Evolutionary conservation across 1,140 invertebrate genomes (phyloP), one percentile per base, ranked within the genome.

Genomic region (Musca domestica): DNA sequence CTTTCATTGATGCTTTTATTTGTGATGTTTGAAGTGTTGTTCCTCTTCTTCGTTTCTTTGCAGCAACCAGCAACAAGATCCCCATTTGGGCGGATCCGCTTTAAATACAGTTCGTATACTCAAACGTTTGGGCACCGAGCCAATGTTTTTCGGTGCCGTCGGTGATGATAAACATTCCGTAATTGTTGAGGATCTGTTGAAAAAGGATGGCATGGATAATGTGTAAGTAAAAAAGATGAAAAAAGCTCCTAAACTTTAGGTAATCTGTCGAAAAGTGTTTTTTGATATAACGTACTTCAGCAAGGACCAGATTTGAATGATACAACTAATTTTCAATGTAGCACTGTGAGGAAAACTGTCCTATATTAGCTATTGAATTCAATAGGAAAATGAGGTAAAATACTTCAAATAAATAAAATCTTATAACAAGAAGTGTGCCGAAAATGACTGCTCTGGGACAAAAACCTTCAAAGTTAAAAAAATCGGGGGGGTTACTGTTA

Each of bases 41-140:
- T 67, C 5, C 3, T 46, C 30, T 22, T 61, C 56, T n/a, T n/a
- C 61, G 48, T 27, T 56, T 34, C 19, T 27, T 34, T 68, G 66
- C 12, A 66, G 67, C 34, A 41, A 41, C 10, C 34, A 41, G 7
- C 56, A 71, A 1, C 64, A 46, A 2, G 79, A 76, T 23, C 77
- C 76, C 3, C 25, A 61, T 34, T 20, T 61, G 27, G 79, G 79
- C 14, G 79, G 79, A 2, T 79, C 79, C 0, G 77, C 77, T 10
- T 63, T 81, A 3, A 81, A 81, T 52, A 80, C 79, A 6, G 71
- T 72, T 10, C 74, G 78, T 15, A 80, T 81, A 52, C 70, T 81
- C 1, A 76, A 76, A 63, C 52, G 73, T 10, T 63, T 81, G 49
- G 79, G 78, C 23, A 80, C 74, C 0, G 73, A 78, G 6, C 63